A percentile compares a stretch with the other conserved stretches of the same genome.
These are phyloP conservation scores for Cephus pulcher DNA, from an alignment of 2,888 invertebrate species.

Conservation along the genomic window DNA sequence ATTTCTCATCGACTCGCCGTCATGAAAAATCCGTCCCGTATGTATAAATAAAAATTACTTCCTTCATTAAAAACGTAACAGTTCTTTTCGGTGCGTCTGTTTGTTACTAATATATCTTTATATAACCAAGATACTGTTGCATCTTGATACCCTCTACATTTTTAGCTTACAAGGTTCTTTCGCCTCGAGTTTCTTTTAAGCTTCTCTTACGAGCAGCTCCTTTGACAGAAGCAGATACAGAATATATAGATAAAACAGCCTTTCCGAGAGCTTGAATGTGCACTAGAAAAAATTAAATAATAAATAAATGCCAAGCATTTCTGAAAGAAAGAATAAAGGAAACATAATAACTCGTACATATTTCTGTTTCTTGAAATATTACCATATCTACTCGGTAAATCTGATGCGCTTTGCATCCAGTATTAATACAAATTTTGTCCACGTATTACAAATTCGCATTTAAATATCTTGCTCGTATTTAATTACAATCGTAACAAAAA, in stretches of 20 bases:
- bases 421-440: too few species aligned
- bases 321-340: background rate
- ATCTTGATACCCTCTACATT: slow-evolving; percentile 26
- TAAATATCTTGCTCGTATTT: background rate
- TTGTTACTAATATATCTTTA: background rate
- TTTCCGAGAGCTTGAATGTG: slow-evolving; percentile 3
- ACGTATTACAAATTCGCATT: too few species aligned
- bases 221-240: slow-evolving; percentile 25
- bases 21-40: background rate
- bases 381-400: background rate
- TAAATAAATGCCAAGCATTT: background rate
- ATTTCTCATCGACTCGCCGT: background rate
- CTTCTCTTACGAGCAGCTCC: slow-evolving; percentile 14
- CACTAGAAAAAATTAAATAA: background rate
- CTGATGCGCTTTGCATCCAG: background rate
- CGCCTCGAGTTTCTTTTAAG: slow-evolving; percentile 15
- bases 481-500: background rate
- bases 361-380: background rate
- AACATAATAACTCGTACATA: background rate
- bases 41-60: background rate
- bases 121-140: slow-evolving; percentile 12
- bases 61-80: background rate
- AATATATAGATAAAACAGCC: background rate
- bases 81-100: background rate
- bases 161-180: slow-evolving; percentile 23